These are phyloP conservation scores for Cantharis rustica DNA, from an alignment of 2,888 invertebrate species.

Conservation along the genomic window DNA sequence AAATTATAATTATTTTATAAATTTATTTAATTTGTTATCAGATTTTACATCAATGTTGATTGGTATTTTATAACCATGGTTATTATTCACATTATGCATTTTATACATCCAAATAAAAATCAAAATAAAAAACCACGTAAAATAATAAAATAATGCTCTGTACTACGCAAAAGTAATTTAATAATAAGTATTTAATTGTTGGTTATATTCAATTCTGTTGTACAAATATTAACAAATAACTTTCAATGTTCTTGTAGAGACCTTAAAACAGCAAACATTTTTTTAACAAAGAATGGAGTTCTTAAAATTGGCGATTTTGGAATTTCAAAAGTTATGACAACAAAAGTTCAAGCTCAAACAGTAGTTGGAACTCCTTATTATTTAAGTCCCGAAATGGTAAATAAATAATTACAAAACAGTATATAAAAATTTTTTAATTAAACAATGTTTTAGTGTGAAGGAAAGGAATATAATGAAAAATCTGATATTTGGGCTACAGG, in stretches of 20 bases:
- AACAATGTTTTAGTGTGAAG: slow-evolving; percentile 66
- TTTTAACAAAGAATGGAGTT: slow-evolving; percentile 67
- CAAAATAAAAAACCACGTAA: too few species aligned
- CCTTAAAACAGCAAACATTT: slow-evolving; percentile 76
- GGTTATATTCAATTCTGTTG: too few species aligned
- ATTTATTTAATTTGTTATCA: too few species aligned
- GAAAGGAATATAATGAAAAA: slow-evolving; percentile 75
- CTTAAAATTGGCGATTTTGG: slow-evolving; percentile 79
- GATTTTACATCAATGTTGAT: too few species aligned
- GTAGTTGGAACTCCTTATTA: slow-evolving; percentile 77
- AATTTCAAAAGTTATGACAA: slow-evolving; percentile 74
- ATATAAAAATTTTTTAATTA: background rate
- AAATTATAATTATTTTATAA: too few species aligned
- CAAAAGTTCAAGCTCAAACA: slow-evolving; percentile 68
- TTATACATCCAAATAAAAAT: too few species aligned
- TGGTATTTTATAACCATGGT: too few species aligned
- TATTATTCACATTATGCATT: too few species aligned
- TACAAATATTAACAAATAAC: too few species aligned
- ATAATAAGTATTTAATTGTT: too few species aligned
- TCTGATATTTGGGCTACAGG: slow-evolving; percentile 81
- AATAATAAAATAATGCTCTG: too few species aligned
- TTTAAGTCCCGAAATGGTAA: slow-evolving; percentile 75
- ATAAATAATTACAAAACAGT: background rate
- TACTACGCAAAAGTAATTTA: too few species aligned
- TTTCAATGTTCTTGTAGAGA: slow-evolving; percentile 60